phyloP scores from a whole-genome alignment of 2,888 invertebrate species.

The Liopterus haemorrhoidalis region DNA sequence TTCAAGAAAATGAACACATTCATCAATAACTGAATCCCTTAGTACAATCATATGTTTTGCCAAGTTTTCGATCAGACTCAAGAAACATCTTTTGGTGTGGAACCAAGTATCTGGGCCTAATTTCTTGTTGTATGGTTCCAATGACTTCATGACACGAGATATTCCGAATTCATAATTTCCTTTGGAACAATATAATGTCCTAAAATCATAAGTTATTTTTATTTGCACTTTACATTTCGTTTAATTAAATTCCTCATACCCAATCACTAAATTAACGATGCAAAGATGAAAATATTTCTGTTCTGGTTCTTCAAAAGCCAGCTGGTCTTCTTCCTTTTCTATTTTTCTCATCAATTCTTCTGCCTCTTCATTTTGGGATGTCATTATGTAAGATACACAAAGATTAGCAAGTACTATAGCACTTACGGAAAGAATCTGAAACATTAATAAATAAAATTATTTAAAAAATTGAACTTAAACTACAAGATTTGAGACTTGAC shows the following conservation, averaged over 20 bases:
- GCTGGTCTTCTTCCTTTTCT: constrained; percentile 93
- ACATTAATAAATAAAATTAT: constrained; percentile 4
- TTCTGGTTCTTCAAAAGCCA: constrained; percentile 86
- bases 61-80: constrained; percentile 86
- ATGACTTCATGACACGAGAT: constrained; percentile 91
- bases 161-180: constrained; percentile 99
- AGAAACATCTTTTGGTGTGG: constrained; percentile 91
- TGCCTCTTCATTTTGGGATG: constrained; percentile 96
- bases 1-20: constrained; percentile 82
- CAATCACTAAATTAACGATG: constrained; percentile 97
- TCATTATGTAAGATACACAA: constrained; percentile 99
- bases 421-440: constrained; percentile 82
- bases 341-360: constrained; percentile 98
- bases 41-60: constrained; percentile 86
- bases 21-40: constrained; percentile 78
- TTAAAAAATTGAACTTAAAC: constrained; percentile 11
- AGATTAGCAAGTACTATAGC: constrained; percentile 98
- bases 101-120: constrained; percentile 98
- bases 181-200: constrained; percentile 94
- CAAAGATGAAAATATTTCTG: constrained; percentile 93
- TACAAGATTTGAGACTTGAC: not conserved
- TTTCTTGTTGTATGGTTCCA: constrained; percentile 90
- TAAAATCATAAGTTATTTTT: constrained; percentile 38
- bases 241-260: constrained; percentile 47
- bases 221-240: not conserved